Evolutionary conservation across 92 coral and sea anemone genomes (phyloP).

Genomic region (Isaurus tuberculatus): DNA sequence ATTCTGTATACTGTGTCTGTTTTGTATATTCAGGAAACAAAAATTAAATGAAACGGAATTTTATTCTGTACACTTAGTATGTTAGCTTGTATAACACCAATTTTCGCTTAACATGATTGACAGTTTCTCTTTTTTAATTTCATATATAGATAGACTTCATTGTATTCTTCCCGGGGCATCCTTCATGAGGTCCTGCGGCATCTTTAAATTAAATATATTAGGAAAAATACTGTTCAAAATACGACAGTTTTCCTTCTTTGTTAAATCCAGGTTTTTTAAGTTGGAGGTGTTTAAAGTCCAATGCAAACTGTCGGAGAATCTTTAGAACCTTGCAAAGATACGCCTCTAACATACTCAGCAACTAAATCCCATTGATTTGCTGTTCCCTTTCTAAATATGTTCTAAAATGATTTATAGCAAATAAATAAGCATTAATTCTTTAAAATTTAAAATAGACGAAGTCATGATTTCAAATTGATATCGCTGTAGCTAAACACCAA

Average conservation of each 20-base stretch:
- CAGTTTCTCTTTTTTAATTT: too few relatives aligned
- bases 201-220: conserved; percentile 4
- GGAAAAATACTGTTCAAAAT: conserved; percentile 32
- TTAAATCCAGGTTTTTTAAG: conserved; percentile 23
- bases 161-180: conserved; percentile 2
- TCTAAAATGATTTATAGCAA: conserved; percentile 61
- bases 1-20: too few relatives aligned
- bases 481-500: background rate
- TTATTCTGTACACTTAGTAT: background rate
- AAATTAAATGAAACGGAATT: too few relatives aligned
- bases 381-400: conserved; percentile 42
- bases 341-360: conserved; percentile 26
- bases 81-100: background rate
- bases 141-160: too few relatives aligned
- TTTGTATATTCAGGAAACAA: background rate
- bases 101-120: too few relatives aligned
- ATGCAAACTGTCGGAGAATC: conserved; percentile 35
- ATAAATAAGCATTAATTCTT: conserved; percentile 54
- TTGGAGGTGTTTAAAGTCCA: conserved; percentile 27
- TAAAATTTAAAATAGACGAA: conserved; percentile 44
- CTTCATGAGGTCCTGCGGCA: background rate
- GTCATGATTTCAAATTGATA: conserved; percentile 31
- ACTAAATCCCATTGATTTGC: background rate
- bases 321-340: conserved; percentile 3
- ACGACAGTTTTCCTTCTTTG: conserved; percentile 29